Base-by-base conservation (phyloP, 2,888 invertebrate species). In the Dynastes hyllus region DNA sequence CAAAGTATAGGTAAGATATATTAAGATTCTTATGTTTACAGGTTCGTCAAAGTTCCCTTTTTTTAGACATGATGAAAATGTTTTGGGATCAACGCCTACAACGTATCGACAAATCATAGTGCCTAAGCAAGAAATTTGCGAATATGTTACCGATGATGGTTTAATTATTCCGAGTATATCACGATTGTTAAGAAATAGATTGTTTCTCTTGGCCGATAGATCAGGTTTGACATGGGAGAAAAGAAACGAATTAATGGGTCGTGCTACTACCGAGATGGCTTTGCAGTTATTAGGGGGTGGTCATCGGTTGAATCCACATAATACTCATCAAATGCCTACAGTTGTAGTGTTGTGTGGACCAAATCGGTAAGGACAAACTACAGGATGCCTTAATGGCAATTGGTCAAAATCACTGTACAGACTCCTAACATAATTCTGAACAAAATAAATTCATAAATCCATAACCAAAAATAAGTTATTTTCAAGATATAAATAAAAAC, bases 271-370 rank as follows among this genome's bases (percentile, higher is more conserved):
- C 78, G 97, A 97, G 90, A 94, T 97, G 90, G 94, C 95, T 80
- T 91, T 96, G 11, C 94, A 95, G 83, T 90, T 97, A 75, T 90
- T 96, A 79, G 97, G 97, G 58, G 97, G 97, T 75, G 94, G 94
- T 53, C 94, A 96, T 85, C 91, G 97, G 76, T 90, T 97, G 78
- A 96, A 95, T 87, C 94, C 96, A 66, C 93, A 94, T 85, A 97
- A 97, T 89, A 93, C 94, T 81, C 97, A 97, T 90, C 97, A 97
- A 90, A 92, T 93, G 91, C 97, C 97, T 77, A 92, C 92, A 67
- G 95, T 96, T 70, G 94, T 94, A 77, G 93, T 95, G 80, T 90
- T 97, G 85, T 93, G 93, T 83, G 93, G 93, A 70, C 91, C 94
- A 45, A 94, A 95, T 88, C 90, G 91, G 86, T 45, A 11, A 45